phyloP scores from a whole-genome alignment of 1,140 invertebrate genomes.

The Drosophila arawakana region DNA sequence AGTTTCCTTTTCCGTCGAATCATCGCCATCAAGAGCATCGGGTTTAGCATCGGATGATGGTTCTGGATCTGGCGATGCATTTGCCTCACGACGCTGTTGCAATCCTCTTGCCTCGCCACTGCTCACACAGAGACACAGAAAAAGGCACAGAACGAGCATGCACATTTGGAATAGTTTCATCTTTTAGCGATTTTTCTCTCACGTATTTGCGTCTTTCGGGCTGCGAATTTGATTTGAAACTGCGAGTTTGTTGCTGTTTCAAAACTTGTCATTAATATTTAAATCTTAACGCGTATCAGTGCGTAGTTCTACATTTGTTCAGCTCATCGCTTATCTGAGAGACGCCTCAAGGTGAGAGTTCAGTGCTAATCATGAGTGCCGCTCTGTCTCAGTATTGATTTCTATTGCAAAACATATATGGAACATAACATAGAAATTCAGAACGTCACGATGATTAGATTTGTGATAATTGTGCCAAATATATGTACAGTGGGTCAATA shows the following conservation, averaged over 20 bases:
- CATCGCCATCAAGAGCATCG: background rate
- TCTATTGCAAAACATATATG: constrained; percentile 4
- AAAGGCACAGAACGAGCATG: constrained; percentile 1
- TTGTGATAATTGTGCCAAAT: constrained; percentile 2
- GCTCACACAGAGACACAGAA: constrained; percentile 9
- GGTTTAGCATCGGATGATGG: background rate
- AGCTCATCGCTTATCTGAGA: constrained; percentile 12
- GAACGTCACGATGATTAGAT: constrained; percentile 7
- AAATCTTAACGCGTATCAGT: background rate
- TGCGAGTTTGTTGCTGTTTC: constrained; percentile 1
- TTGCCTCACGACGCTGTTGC: constrained; percentile 30
- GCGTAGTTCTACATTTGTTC: constrained; percentile 34
- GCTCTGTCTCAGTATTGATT: background rate
- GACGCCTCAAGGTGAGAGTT: constrained; percentile 37
- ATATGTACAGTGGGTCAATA: background rate
- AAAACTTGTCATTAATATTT: constrained; percentile 8
- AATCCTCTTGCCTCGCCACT: constrained; percentile 3
- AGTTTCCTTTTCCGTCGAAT: constrained; percentile 10
- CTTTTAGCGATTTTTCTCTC: background rate
- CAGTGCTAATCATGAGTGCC: constrained; percentile 36
- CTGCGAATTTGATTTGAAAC: constrained; percentile 30
- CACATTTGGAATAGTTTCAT: constrained; percentile 14
- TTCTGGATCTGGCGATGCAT: constrained; percentile 10
- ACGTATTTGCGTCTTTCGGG: constrained; percentile 25
- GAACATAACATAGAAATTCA: background rate